A percentile compares a stretch with the other conserved stretches of the same genome.
Evolutionary conservation across 2,888 invertebrate genomes (phyloP).

Genomic region (Altica lythri): DNA sequence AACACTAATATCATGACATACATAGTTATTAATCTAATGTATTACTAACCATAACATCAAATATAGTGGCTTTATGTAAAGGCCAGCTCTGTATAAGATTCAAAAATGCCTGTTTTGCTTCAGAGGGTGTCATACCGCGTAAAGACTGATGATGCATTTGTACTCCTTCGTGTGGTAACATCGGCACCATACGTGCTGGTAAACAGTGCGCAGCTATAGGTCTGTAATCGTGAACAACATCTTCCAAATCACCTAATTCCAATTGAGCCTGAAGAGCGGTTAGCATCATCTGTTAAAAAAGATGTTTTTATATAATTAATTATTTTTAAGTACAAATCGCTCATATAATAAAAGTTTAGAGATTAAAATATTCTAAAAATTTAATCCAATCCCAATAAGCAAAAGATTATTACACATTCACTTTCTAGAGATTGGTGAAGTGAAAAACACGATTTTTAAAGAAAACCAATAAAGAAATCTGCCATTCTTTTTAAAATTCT

Average conservation of each 20-base stretch:
- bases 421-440: no score
- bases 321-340: no score
- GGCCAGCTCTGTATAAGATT: constrained; percentile 94
- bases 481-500: no score
- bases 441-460: no score
- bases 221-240: constrained; percentile 67
- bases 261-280: constrained; percentile 93
- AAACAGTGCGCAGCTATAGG: constrained; percentile 79
- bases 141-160: constrained; percentile 90
- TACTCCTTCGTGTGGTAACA: constrained; percentile 80
- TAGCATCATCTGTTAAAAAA: constrained; percentile 75
- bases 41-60: constrained; percentile 83
- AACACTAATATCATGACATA: no score
- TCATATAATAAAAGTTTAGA: no score
- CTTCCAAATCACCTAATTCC: constrained; percentile 83
- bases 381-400: no score
- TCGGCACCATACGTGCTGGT: constrained; percentile 79
- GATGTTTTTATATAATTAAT: not conserved
- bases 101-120: constrained; percentile 90
- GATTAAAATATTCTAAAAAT: no score
- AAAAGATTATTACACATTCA: no score
- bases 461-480: no score
- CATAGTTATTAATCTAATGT: no score
- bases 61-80: constrained; percentile 88
- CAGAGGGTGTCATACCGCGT: constrained; percentile 81